phyloP scores from a whole-genome alignment of 2,888 invertebrate genomes.

The Torymus tubicola region DNA sequence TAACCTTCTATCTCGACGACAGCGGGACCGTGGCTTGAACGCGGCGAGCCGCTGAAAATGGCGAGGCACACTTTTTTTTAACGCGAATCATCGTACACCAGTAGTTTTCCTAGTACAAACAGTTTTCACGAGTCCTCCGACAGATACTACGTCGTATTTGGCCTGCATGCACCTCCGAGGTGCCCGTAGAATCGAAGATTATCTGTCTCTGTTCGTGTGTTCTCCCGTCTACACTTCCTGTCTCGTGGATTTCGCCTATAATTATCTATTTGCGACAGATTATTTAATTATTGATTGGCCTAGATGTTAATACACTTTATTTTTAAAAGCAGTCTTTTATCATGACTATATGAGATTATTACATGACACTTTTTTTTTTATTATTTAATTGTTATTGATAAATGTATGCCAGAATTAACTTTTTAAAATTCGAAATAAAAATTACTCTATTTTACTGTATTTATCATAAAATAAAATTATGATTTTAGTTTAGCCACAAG shows the following conservation, averaged over 20 bases:
- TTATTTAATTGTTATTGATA: no score
- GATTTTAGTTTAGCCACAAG: constrained; percentile 54
- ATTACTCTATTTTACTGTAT: no score
- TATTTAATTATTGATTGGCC: constrained; percentile 31
- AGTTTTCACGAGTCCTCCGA: neutral
- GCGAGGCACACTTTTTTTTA: neutral
- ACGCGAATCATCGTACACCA: neutral
- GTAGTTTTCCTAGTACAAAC: no score
- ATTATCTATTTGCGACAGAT: neutral
- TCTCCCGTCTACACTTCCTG: neutral
- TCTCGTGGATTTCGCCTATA: neutral
- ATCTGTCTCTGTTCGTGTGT: no score
- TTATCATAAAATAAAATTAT: no score
- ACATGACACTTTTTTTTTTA: neutral
- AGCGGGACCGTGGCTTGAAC: neutral
- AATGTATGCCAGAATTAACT: no score
- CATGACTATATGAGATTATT: neutral
- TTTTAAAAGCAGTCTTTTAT: neutral
- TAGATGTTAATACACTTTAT: constrained; percentile 11
- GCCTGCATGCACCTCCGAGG: no score
- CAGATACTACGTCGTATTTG: constrained; percentile 12
- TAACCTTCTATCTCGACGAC: no score
- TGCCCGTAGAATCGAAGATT: neutral
- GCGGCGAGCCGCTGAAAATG: constrained; percentile 6
- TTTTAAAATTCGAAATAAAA: no score